Percentiles rank a stretch among this genome's conserved stretches.
Conservation (phyloP, 2,888 invertebrate genomes). For the Agrochola litura region DNA sequence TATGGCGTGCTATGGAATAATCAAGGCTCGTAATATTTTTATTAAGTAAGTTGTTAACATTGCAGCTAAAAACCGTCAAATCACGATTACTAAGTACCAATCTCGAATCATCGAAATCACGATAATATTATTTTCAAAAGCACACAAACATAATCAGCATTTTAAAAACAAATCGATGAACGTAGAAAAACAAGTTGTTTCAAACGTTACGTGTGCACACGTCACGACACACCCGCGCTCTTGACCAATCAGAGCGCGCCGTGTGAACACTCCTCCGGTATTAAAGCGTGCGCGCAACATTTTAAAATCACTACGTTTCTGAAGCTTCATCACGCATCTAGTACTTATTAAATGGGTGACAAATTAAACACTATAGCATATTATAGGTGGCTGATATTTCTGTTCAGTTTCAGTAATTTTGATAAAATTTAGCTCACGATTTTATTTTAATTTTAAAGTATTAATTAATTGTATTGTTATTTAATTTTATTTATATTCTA, state of each 20-base stretch:
- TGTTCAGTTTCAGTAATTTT: conserved; percentile 90
- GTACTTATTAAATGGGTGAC: conserved; percentile 86
- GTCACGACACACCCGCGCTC: conserved; percentile 85
- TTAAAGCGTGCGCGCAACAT: conserved; percentile 78
- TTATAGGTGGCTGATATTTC: conserved; percentile 89
- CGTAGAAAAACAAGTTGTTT: conserved; percentile 61
- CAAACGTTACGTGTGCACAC: conserved; percentile 64
- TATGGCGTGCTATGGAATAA: not conserved
- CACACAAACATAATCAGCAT: conserved; percentile 40
- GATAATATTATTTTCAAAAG: conserved; percentile 35
- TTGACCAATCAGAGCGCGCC: conserved; percentile 82
- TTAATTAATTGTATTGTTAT: conserved; percentile 58
- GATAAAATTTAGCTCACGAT: conserved; percentile 77
- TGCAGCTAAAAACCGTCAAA: not conserved
- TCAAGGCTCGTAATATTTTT: not conserved
- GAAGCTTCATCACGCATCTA: conserved; percentile 61
- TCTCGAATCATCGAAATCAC: conserved; percentile 4
- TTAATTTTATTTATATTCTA: conserved; percentile 66
- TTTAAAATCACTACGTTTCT: conserved; percentile 59
- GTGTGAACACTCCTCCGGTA: conserved; percentile 81
- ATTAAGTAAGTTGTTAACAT: not conserved
- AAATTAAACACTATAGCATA: conserved; percentile 85
- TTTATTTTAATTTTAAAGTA: conserved; percentile 55
- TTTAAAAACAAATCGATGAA: conserved; percentile 70
- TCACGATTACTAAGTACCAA: not conserved